Evolutionary conservation across 2,888 invertebrate species (phyloP).

Genomic region (Byasa hedistus): DNA sequence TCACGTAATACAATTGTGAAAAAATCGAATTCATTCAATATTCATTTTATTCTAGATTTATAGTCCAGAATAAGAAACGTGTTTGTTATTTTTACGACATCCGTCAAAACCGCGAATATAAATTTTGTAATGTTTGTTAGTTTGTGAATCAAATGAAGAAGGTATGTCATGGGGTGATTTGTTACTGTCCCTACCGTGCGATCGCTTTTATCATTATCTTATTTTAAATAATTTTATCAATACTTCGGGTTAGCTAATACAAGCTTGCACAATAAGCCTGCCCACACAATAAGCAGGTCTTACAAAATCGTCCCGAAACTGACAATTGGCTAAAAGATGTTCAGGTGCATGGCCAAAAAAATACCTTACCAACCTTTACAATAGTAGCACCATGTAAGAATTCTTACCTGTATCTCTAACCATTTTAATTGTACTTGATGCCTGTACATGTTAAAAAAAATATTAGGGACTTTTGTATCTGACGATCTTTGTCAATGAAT

Average conservation of each 20-base stretch:
- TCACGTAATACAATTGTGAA: too few relatives aligned
- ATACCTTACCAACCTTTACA: slow-evolving; percentile 9
- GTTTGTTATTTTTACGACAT: neutral
- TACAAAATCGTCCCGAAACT: slow-evolving; percentile 10
- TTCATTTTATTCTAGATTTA: too few relatives aligned
- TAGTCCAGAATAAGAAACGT: neutral
- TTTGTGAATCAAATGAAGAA: neutral
- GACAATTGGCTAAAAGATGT: slow-evolving; percentile 12
- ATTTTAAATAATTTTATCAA: neutral
- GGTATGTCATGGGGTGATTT: too few relatives aligned
- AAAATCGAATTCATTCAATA: too few relatives aligned
- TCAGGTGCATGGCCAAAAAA: slow-evolving; percentile 27
- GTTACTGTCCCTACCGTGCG: too few relatives aligned
- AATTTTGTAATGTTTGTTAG: neutral
- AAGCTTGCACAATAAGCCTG: slow-evolving; percentile 19
- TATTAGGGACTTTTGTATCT: slow-evolving; percentile 6
- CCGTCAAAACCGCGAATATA: neutral
- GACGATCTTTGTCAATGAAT: slow-evolving; percentile 5
- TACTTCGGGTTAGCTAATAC: neutral
- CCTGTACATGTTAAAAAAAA: slow-evolving; percentile 15
- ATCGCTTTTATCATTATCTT: neutral
- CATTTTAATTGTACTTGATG: slow-evolving; percentile 10
- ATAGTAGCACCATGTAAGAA: slow-evolving; percentile 17
- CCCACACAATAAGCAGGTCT: neutral
- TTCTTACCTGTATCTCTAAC: slow-evolving; percentile 26